Conservation (phyloP, 2,113 vertebrate genomes). For the Indicator indicator region DNA sequence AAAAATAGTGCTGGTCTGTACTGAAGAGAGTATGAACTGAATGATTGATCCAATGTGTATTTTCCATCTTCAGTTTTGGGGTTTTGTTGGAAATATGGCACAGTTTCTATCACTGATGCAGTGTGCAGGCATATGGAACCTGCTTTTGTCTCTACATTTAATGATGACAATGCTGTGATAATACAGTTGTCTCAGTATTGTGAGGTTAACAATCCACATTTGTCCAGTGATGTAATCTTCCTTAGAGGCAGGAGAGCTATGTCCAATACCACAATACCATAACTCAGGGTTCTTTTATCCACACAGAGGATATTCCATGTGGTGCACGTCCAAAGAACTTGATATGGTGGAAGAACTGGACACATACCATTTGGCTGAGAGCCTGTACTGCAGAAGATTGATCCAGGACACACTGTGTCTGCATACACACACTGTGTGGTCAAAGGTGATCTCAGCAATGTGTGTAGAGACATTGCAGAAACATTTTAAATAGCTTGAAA, state of each 20-base stretch:
- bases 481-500: background rate
- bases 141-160: background rate
- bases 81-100: accelerated
- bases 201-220: background rate
- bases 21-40: background rate
- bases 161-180: too few relatives aligned
- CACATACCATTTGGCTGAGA: background rate
- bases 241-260: background rate
- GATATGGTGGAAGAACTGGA: background rate
- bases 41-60: background rate
- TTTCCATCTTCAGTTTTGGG: background rate
- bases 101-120: background rate
- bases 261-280: background rate
- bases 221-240: background rate
- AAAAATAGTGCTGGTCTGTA: background rate
- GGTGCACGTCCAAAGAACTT: accelerated
- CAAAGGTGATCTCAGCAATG: background rate
- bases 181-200: background rate
- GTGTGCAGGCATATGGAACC: background rate
- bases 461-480: accelerated
- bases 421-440: accelerated
- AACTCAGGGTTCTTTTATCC: background rate
- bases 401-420: accelerated
- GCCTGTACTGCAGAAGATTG: background rate
- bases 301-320: accelerated